These are phyloP conservation scores for Alca torda DNA, from an alignment of 2,797 vertebrate species.

Conservation along the genomic window DNA sequence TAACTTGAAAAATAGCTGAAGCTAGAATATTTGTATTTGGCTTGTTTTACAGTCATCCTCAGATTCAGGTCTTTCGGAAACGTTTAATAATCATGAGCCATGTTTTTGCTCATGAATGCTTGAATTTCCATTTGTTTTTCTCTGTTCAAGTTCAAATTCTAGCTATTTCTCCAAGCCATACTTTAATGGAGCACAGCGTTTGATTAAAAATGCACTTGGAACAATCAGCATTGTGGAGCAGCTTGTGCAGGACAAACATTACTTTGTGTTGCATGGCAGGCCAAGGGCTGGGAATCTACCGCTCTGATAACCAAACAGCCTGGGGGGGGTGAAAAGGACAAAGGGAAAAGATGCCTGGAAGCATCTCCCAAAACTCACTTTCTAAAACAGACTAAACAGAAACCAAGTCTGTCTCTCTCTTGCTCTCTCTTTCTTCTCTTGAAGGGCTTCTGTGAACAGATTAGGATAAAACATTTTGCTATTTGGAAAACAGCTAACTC, in stretches of 20 bases:
- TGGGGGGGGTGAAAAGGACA: neutral
- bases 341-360: neutral
- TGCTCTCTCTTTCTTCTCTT: neutral
- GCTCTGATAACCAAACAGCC: neutral
- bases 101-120: neutral
- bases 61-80: neutral
- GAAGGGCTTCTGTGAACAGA: neutral
- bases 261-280: conserved; percentile 1
- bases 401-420: neutral
- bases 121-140: neutral
- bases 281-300: neutral
- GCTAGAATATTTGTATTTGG: neutral
- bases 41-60: neutral
- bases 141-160: neutral
- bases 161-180: neutral
- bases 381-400: neutral
- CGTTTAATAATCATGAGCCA: neutral
- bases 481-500: neutral
- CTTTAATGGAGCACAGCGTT: neutral
- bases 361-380: neutral
- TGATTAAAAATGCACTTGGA: neutral
- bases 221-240: conserved; percentile 37
- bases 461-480: neutral
- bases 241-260: conserved; percentile 33
- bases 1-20: neutral